These are phyloP conservation scores for Mormyrus hasselquistii DNA, from an alignment of 2,797 vertebrate genomes.

Conservation along the genomic window DNA sequence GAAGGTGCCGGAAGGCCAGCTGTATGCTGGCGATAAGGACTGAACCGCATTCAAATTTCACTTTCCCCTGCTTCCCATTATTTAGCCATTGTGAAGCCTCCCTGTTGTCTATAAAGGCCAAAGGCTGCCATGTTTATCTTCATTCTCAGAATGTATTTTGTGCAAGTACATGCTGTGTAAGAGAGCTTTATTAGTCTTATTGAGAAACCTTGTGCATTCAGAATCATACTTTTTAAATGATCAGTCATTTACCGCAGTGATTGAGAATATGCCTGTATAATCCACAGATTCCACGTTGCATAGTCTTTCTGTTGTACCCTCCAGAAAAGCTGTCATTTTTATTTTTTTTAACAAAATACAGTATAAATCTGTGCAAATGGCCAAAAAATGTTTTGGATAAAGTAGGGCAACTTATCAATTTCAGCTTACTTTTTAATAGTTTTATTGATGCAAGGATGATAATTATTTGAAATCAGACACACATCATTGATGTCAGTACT, in stretches of 20 bases:
- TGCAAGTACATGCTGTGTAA: background rate
- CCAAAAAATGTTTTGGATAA: background rate
- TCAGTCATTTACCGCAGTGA: background rate
- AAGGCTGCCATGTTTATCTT: background rate
- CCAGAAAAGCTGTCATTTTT: background rate
- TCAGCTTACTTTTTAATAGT: background rate
- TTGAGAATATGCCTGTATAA: background rate
- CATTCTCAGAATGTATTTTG: background rate
- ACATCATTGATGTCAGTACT: background rate
- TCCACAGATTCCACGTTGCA: background rate
- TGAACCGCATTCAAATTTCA: conserved; percentile 33
- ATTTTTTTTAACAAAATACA: background rate
- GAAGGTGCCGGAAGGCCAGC: conserved; percentile 44
- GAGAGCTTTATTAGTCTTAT: background rate
- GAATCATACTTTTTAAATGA: background rate
- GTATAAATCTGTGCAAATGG: background rate
- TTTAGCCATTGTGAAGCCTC: background rate
- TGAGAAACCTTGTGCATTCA: background rate
- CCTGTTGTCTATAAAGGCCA: background rate
- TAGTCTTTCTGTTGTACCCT: background rate
- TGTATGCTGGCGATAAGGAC: conserved; percentile 54
- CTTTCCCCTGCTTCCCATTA: background rate
- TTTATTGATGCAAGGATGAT: background rate
- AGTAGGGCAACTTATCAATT: background rate
- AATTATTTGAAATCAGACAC: background rate